A percentile compares a stretch with the other conserved stretches of the same genome.
Conservation (phyloP, 1,140 invertebrate genomes). For the Berghia stephanieae region DNA sequence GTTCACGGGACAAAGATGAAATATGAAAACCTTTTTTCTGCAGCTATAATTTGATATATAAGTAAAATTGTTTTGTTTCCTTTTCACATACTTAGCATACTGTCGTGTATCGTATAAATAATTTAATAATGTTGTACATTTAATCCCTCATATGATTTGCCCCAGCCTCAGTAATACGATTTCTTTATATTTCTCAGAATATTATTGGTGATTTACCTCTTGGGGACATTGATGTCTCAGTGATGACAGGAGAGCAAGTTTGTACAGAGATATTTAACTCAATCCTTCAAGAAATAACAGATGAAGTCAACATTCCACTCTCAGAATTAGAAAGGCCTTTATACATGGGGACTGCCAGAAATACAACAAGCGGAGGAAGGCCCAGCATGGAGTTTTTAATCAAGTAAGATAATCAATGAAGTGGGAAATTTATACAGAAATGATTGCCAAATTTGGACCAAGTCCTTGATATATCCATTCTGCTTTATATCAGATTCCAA, state of each 20-base stretch:
- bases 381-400: constrained; percentile 65
- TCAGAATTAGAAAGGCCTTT: constrained; percentile 48
- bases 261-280: constrained; percentile 65
- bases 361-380: constrained; percentile 57
- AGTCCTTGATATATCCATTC: too few species aligned
- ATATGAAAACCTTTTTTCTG: neutral
- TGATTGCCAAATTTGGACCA: neutral
- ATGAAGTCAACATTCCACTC: constrained; percentile 63
- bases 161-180: neutral
- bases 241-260: constrained; percentile 45
- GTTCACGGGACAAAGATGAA: neutral
- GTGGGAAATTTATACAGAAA: neutral
- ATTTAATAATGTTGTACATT: neutral
- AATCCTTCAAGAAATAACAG: constrained; percentile 60
- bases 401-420: constrained; percentile 44
- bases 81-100: too few species aligned
- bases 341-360: constrained; percentile 60
- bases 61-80: too few species aligned
- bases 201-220: constrained; percentile 47
- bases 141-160: neutral
- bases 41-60: neutral
- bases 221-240: constrained; percentile 47
- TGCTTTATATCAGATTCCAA: neutral
- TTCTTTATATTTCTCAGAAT: constrained; percentile 43
- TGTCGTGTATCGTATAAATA: neutral